Evolutionary conservation across 2,113 vertebrate species (phyloP), one percentile per base, ranked within the genome.

Genomic region (Perognathus longimembris): DNA sequence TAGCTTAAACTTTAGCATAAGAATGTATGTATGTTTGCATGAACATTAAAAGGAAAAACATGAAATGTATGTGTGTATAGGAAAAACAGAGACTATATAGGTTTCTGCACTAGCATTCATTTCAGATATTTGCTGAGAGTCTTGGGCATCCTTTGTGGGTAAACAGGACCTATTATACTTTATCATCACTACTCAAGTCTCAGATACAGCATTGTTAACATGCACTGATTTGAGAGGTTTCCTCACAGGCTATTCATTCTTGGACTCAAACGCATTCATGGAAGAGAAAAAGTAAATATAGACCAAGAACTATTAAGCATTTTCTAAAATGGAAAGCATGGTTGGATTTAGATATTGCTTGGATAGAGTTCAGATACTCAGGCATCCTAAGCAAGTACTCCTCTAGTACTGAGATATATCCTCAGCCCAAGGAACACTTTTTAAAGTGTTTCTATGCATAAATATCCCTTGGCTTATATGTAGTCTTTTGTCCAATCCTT

Each of bases 181-280:
- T 40, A 77, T 75, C 30, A 74, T 36, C 8, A 57, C 57, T 28
- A 93, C n/a, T 10, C 45, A 93, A 89, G 66, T 69, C 22, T 30
- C 9, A 28, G 42, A 54, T 17, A 36, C 24, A 30, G 7, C 17
- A 12, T 38, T 77, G 59, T 64, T 89, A 75, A 36, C 12, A 28
- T 67, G 76, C 42, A 69, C 17, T 83, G 11, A 89, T n/a, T 80
- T 93, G 42, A 50, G n/a, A 61, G 21, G 67, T 70, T 81, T 21
- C n/a, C 75, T 83, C 30, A 45, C 57, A 32, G 9, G 82, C 70
- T 50, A 59, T 88, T 94, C 36, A 79, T 50, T 91, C 11, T 70
- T 80, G 26, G 24, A 6, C 26, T 67, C 5, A 64, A 42, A 50
- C 63, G 9, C 11, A 15, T 74, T 1, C 45, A 11, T 69, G 54